Percentiles rank a stretch among this genome's conserved stretches.
Conservation (phyloP, 1,140 invertebrate species). For the Goniozus legneri region DNA sequence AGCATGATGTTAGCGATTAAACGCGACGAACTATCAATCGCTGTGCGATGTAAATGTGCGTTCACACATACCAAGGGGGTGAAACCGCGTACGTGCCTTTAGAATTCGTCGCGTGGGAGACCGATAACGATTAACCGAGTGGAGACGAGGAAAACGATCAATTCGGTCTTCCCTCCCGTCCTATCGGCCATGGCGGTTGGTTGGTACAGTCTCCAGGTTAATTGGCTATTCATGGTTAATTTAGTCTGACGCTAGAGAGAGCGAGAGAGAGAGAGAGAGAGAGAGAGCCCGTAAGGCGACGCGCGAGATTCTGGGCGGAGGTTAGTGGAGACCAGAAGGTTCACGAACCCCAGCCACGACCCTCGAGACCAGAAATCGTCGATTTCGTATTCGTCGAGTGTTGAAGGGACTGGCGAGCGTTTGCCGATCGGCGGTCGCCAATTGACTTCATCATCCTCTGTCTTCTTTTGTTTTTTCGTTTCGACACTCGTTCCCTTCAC, state of each 20-base stretch:
- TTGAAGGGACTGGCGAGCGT: conserved; percentile 10
- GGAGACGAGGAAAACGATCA: conserved; percentile 18
- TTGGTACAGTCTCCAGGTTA: conserved; percentile 45
- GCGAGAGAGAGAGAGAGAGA: no score
- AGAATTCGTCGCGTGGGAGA: neutral
- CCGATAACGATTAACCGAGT: conserved; percentile 24
- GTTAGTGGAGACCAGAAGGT: no score
- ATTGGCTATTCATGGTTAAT: conserved; percentile 54
- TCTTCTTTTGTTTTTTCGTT: no score
- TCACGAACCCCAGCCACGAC: no score
- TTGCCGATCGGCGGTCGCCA: conserved; percentile 15
- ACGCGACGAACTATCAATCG: no score
- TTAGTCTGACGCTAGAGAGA: conserved; percentile 38
- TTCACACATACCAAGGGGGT: no score
- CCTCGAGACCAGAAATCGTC: conserved; percentile 26
- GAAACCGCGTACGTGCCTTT: conserved; percentile 1
- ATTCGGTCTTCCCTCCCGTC: conserved; percentile 17
- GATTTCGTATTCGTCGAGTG: conserved; percentile 36
- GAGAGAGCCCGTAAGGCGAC: conserved; percentile 35
- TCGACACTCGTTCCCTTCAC: no score
- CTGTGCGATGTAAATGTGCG: no score
- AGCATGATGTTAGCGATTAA: no score
- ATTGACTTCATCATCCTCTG: neutral
- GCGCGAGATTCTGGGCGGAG: conserved; percentile 28
- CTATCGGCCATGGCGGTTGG: conserved; percentile 35